These are phyloP conservation scores for Siniperca obscura DNA, from an alignment of 2,797 vertebrate species.

Conservation along the genomic window DNA sequence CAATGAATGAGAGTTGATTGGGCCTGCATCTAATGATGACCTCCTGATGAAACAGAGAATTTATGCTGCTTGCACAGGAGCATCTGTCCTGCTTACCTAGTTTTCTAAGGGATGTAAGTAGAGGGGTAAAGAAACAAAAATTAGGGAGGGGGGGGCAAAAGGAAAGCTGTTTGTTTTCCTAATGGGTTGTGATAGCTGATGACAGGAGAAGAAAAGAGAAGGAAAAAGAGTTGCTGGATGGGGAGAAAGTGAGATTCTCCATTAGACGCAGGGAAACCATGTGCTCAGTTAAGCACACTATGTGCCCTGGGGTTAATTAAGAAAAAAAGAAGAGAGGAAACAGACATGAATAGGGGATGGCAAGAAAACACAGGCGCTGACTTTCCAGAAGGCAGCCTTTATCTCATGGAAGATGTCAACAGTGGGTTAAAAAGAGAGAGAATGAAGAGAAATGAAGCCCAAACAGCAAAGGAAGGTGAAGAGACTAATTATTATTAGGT, in stretches of 20 bases:
- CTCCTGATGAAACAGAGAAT: too few species aligned
- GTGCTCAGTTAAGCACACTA: constrained; percentile 22
- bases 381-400: constrained; percentile 50
- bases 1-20: too few species aligned
- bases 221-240: constrained; percentile 34
- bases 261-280: constrained; percentile 53
- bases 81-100: constrained; percentile 7
- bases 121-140: neutral
- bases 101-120: constrained; percentile 30
- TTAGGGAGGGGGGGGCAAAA: neutral
- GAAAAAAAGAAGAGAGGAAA: constrained; percentile 20
- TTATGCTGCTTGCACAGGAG: too few species aligned
- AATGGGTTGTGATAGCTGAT: constrained; percentile 67
- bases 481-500: constrained; percentile 27
- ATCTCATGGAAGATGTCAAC: constrained; percentile 42
- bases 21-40: too few species aligned
- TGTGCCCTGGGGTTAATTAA: constrained; percentile 77
- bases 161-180: constrained; percentile 57
- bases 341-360: constrained; percentile 30
- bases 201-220: constrained; percentile 61
- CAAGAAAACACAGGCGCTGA: constrained; percentile 25
- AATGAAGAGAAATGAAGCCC: constrained; percentile 8
- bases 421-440: constrained; percentile 3
- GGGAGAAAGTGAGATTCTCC: constrained; percentile 60
- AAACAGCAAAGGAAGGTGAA: constrained; percentile 7